Conservation (phyloP, 2,797 vertebrate genomes). For the Manis javanica region DNA sequence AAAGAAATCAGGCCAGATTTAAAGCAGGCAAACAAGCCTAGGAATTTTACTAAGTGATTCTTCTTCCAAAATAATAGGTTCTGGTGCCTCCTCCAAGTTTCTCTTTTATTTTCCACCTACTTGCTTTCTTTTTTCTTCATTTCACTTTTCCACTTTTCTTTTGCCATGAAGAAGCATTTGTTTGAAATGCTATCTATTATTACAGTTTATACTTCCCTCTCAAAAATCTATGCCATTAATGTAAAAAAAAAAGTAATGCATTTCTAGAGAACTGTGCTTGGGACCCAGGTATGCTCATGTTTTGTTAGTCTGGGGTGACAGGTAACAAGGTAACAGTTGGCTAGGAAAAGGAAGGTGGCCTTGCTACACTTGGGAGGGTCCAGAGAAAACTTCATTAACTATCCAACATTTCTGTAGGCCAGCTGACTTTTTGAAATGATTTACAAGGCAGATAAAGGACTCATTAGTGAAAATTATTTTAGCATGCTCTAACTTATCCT, state of each 20-base stretch:
- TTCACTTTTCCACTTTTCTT: not conserved
- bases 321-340: not conserved
- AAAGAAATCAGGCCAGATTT: not conserved
- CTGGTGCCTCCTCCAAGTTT: not conserved
- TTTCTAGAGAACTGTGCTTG: not conserved
- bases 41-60: not conserved
- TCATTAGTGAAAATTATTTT: slow-evolving; percentile 31
- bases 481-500: slow-evolving; percentile 17
- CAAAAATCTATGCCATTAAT: not conserved
- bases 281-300: not conserved
- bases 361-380: not conserved
- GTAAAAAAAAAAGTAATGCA: not conserved
- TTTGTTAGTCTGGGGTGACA: not conserved
- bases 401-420: not conserved
- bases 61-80: not conserved
- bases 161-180: not conserved
- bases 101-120: not conserved
- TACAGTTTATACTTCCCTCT: not conserved
- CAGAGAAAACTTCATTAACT: not conserved
- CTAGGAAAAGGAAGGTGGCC: not conserved
- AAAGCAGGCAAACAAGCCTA: not conserved
- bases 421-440: not conserved
- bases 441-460: not conserved
- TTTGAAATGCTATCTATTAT: slow-evolving; percentile 18
- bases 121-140: not conserved